Percentiles rank a stretch among this genome's conserved stretches.
Conservation (phyloP, 2,113 vertebrate species). For the Odobenus rosmarus region DNA sequence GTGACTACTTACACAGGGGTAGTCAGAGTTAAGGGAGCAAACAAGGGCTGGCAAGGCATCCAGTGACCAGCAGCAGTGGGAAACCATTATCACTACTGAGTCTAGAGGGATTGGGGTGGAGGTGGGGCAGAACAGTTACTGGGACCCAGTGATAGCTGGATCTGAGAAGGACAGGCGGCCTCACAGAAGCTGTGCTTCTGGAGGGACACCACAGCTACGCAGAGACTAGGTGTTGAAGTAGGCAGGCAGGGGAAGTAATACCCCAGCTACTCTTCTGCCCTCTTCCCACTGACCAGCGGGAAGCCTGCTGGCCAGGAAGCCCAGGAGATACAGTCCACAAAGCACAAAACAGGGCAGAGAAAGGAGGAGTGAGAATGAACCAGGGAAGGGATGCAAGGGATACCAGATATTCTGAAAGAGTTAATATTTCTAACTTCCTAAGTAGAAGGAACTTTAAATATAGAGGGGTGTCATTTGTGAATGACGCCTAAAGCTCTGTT, state of each 20-base stretch:
- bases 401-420: not conserved
- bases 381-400: not conserved
- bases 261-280: not conserved
- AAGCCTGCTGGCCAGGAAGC: conserved; percentile 24
- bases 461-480: not conserved
- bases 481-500: not conserved
- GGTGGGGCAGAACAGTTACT: not conserved
- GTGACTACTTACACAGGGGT: not conserved
- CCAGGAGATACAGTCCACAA: not conserved
- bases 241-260: not conserved
- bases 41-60: conserved; percentile 15
- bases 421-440: not conserved
- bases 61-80: not conserved
- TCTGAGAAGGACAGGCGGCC: not conserved
- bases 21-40: conserved; percentile 28
- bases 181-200: not conserved
- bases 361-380: conserved; percentile 22
- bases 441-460: conserved; percentile 37
- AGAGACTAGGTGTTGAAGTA: not conserved
- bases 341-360: not conserved
- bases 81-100: not conserved
- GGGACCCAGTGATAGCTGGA: not conserved
- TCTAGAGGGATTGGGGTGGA: not conserved
- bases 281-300: not conserved
- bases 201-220: not conserved